Evolutionary conservation across 2,888 invertebrate species (phyloP).

Genomic region (Xestia rhomboidea): DNA sequence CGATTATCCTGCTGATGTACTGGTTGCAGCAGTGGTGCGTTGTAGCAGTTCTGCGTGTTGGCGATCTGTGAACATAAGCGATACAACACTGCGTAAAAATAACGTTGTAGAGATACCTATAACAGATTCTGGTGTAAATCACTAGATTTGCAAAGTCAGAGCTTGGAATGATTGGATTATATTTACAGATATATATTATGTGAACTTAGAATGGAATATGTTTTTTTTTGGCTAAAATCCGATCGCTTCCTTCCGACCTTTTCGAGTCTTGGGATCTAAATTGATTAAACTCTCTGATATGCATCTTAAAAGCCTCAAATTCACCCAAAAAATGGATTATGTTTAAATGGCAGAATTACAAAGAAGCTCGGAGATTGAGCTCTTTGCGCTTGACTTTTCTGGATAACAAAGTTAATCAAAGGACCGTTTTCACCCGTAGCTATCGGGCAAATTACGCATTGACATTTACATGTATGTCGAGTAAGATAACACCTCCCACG

Average conservation of each 20-base stretch:
- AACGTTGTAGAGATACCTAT: neutral
- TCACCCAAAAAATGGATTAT: neutral
- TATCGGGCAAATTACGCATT: slow-evolving; percentile 29
- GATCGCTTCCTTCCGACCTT: neutral
- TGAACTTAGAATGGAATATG: neutral
- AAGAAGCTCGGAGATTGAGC: too few relatives aligned
- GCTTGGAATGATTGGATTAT: neutral
- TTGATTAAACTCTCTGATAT: neutral
- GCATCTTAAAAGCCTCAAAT: neutral
- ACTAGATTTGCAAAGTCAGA: neutral
- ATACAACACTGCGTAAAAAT: neutral
- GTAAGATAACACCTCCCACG: slow-evolving; percentile 39
- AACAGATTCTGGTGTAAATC: neutral
- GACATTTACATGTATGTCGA: slow-evolving; percentile 43
- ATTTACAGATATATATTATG: neutral
- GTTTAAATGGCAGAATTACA: neutral
- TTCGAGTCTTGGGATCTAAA: neutral
- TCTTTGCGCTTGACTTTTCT: neutral
- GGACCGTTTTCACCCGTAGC: neutral
- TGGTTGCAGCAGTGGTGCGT: slow-evolving; percentile 85
- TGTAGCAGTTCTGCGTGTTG: slow-evolving; percentile 84
- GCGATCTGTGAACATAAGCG: slow-evolving; percentile 75
- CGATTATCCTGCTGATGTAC: slow-evolving; percentile 78
- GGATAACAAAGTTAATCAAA: slow-evolving; percentile 21
- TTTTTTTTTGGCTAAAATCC: neutral